These are phyloP conservation scores for Rotaria socialis DNA, from an alignment of 2,888 invertebrate genomes.

Conservation along the genomic window DNA sequence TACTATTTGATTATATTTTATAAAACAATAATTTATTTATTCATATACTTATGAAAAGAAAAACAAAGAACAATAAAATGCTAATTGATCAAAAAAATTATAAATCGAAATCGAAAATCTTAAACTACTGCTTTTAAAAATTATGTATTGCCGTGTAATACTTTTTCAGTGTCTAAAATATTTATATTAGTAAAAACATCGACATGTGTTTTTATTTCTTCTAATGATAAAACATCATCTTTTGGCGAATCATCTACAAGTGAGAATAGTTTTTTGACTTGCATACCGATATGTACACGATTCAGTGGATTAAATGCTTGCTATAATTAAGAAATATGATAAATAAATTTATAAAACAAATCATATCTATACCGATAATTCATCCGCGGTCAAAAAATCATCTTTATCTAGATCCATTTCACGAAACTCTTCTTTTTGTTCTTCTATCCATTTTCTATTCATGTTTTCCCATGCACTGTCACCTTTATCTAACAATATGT, in stretches of 20 bases:
- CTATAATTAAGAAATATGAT: background rate
- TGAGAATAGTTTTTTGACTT: background rate
- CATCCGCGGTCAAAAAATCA: background rate
- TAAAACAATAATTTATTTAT: too few relatives aligned
- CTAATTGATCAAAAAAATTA: background rate
- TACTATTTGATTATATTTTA: too few relatives aligned
- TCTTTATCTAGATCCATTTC: conserved; percentile 10
- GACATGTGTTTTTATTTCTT: background rate
- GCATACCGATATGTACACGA: background rate
- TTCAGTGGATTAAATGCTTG: background rate
- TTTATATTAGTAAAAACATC: background rate
- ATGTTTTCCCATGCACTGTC: background rate
- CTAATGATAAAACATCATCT: background rate
- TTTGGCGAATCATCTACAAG: background rate
- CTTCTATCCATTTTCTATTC: background rate
- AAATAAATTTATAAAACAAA: background rate
- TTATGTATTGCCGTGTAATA: background rate
- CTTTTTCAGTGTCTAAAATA: background rate
- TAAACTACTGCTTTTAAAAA: background rate
- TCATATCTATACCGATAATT: background rate
- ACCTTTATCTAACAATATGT: too few relatives aligned
- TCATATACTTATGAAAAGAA: too few relatives aligned
- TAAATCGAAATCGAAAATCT: background rate
- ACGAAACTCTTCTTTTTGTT: background rate
- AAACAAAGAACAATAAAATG: background rate